Conservation (phyloP, 2,113 vertebrate species). For the Gnathonemus echidnorhynchus region DNA sequence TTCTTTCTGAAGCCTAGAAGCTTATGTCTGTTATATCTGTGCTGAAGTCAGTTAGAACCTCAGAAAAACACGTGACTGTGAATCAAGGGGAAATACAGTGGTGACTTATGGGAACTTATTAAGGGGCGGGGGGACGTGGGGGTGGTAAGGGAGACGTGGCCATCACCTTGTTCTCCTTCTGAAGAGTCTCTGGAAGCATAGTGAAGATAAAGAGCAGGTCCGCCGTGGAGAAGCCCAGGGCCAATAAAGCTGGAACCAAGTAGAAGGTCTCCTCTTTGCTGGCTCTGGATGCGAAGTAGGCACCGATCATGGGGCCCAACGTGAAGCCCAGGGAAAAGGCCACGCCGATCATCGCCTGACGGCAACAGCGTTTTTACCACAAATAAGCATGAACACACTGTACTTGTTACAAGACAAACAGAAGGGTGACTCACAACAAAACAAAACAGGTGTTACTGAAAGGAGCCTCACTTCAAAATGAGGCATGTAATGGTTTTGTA, state of each 20-base stretch:
- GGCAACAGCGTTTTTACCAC: background rate
- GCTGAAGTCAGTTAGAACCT: background rate
- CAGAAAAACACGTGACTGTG: background rate
- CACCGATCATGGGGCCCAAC: constrained; percentile 84
- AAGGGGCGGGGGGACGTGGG: background rate
- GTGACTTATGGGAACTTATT: background rate
- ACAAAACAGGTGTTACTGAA: background rate
- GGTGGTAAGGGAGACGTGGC: background rate
- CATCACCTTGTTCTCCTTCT: constrained; percentile 69
- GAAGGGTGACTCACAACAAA: background rate
- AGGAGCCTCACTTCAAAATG: background rate
- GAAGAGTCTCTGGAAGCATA: constrained; percentile 82
- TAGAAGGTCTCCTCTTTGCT: constrained; percentile 65
- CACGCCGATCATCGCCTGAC: constrained; percentile 85
- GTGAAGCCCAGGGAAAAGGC: constrained; percentile 95
- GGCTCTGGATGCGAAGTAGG: constrained; percentile 67
- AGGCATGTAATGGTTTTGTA: background rate
- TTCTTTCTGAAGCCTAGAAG: background rate
- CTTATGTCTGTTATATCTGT: background rate
- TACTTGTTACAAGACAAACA: background rate
- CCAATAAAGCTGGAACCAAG: constrained; percentile 68
- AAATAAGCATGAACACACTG: background rate
- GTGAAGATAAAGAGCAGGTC: constrained; percentile 79
- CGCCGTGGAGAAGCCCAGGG: constrained; percentile 64
- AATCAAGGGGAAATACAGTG: background rate